Conservation (phyloP, 1,140 invertebrate species). For the Drosophila sulfurigaster region DNA sequence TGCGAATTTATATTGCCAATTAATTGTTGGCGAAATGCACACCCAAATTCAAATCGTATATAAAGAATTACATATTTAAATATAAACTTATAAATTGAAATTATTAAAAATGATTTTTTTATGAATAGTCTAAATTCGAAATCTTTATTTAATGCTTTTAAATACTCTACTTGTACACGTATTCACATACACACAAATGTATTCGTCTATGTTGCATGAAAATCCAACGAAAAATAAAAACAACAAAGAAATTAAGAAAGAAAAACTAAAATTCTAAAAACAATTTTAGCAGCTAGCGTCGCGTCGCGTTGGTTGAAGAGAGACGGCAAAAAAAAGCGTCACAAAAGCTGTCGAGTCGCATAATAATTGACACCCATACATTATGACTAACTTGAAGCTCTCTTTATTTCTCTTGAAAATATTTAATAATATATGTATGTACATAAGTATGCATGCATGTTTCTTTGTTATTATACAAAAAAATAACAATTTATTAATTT, state of each 20-base stretch:
- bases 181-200: background rate
- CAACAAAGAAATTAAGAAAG: constrained; percentile 44
- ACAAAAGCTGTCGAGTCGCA: background rate
- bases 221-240: constrained; percentile 21
- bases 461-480: background rate
- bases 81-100: no score
- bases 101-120: no score
- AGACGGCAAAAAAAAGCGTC: constrained; percentile 12
- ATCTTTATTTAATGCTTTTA: no score
- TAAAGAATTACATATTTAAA: no score
- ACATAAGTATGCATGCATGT: background rate
- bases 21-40: no score
- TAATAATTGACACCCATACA: constrained; percentile 1
- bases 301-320: background rate
- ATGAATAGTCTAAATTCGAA: no score
- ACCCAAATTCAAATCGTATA: no score
- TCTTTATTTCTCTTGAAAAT: background rate
- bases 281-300: constrained; percentile 47
- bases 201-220: background rate
- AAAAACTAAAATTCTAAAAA: constrained; percentile 66
- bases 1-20: no score
- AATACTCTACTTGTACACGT: background rate
- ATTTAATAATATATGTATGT: no score
- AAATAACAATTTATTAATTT: background rate
- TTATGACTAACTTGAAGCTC: background rate